phyloP scores from a whole-genome alignment of 1,140 invertebrate species.

The Littorina saxatilis region DNA sequence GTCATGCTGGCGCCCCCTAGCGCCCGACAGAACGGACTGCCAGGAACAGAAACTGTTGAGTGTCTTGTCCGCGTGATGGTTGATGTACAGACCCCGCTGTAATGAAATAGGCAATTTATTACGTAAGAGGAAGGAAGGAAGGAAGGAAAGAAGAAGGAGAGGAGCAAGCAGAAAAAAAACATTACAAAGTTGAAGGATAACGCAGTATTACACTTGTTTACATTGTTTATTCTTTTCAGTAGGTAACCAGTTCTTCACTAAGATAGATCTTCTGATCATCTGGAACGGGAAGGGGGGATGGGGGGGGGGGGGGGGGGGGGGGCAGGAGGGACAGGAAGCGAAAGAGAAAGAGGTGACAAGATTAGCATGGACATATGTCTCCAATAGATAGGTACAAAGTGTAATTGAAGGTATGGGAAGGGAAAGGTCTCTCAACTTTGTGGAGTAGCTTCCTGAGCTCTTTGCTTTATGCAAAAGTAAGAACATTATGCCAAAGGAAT shows the following conservation, averaged over 20 bases:
- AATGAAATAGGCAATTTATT: slow-evolving; percentile 32
- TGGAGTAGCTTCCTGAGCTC: too few relatives aligned
- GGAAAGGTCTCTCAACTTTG: too few relatives aligned
- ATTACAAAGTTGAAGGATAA: neutral
- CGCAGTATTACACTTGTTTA: too few relatives aligned
- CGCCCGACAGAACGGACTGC: slow-evolving; percentile 86
- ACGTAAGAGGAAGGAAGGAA: neutral
- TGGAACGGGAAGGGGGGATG: neutral
- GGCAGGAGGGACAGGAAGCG: neutral
- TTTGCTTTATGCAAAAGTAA: too few relatives aligned
- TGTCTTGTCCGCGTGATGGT: slow-evolving; percentile 84
- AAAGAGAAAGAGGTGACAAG: neutral
- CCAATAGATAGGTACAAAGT: too few relatives aligned
- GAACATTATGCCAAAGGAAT: too few relatives aligned
- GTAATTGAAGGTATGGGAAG: too few relatives aligned
- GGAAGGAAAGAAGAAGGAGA: neutral
- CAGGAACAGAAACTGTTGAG: slow-evolving; percentile 91
- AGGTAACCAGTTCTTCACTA: too few relatives aligned
- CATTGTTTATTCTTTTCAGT: too few relatives aligned
- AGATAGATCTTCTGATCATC: neutral
- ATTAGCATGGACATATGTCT: neutral
- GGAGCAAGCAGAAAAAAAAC: neutral
- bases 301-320: neutral
- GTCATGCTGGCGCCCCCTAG: slow-evolving; percentile 89
- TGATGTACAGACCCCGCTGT: slow-evolving; percentile 67